Base-by-base conservation (phyloP, 2,888 invertebrate genomes). In the Molanna angustata region DNA sequence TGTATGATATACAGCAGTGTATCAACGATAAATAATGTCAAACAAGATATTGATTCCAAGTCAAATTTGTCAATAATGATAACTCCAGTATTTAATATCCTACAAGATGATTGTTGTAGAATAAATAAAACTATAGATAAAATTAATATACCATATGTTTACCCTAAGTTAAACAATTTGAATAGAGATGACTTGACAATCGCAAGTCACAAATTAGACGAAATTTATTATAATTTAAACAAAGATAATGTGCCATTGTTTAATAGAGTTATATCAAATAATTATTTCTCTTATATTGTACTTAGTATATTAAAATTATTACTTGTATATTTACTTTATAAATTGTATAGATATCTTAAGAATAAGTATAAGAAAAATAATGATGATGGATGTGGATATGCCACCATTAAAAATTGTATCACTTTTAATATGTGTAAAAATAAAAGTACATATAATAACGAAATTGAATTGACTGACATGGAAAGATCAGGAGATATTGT, bases 1-100 rank as follows among this genome's bases (percentile, higher is more conserved):
- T 46, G 46, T 37, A 46, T 37, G 21, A 32, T 46, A 11, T 46
- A 14, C 14, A 46, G 20, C 4, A 46, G 35, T 32, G 19, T 17
- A 17, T 9, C 21, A 21, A 35, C 18, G n/a, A 31, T 44, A 11
- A 13, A 7, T 4, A 31, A 18, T 17, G 16, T 4, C 11, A 9
- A 31, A 31, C 3, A 27, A 7, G 4, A 14, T 11, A 31, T 16
- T 4, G 14, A 18, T 1, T 9, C n/a, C 33, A 32, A 31, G 18
- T n/a, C 14, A n/a, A 45, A 32, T 14, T 39, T 39, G 6, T 27
- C 31, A 44, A n/a, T 16, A 14, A 31, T 32, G 3, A 44, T 44
- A 6, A 17, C 16, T 9, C 44, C 31, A 2, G 6, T 13, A 1
- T 44, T 44, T 31, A 44, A 44, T 7, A 31, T 44, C 14, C 11